Base-by-base conservation (phyloP, 1,140 invertebrate species). In the Pogonognathellus flavescens region DNA sequence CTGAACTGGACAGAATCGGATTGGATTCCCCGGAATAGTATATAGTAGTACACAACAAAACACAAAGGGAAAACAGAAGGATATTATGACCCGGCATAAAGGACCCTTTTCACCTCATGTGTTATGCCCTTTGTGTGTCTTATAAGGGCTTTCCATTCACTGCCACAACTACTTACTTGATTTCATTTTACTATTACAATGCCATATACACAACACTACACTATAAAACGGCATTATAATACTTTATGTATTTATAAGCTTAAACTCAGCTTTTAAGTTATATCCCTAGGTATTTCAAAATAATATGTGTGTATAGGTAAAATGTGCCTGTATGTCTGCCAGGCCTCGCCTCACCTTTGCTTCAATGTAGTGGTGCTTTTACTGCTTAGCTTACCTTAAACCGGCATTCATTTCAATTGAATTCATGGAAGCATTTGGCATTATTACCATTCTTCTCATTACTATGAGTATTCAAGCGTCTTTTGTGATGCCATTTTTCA, bases 31-130 rank as follows among this genome's bases (percentile, higher is more conserved):
- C 41, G 57, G 50, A 83, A 41, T 41, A 41, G 31, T 41, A 6
- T 41, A 6, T 41, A 41, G 31, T 41, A 41, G 82, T 83, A 53
- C 82, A 62, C 59, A 62, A 62, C 20, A 41, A 7, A 66, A 83
- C 55, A 83, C 82, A 81, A 81, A 55, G 80, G 55, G 80, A 81
- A 81, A 76, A 83, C 82, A 66, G 82, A 62, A 83, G 60, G 57
- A 82, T 85, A 85, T 85, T 80, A 85, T 82, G 84, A 85, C 80
- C 84, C 57, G 84, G 52, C 7, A 85, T 80, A 85, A 85, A 85
- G 59, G 84, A 20, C 41, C 84, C 84, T 85, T 85, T 85, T 85
- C 84, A 85, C 76, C 84, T 82, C 52, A 85, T 85, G 84, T 85
- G 84, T 85, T 82, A 72, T 84, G 84, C 70, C 57, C 84, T 84